Evolutionary conservation across 2,888 invertebrate genomes (phyloP), one percentile per base, ranked within the genome.

Genomic region (Mythimna pallens): DNA sequence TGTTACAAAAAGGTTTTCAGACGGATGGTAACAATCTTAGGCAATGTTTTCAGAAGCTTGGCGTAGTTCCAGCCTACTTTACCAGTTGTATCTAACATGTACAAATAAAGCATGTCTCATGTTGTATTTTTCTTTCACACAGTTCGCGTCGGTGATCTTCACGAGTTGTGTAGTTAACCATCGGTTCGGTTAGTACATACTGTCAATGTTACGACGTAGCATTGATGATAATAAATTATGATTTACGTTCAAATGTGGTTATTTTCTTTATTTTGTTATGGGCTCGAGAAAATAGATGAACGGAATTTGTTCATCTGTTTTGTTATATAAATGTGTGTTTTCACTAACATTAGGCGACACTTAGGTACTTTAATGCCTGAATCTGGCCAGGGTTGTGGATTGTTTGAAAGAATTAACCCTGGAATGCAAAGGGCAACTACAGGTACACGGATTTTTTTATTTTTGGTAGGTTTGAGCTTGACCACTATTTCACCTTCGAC

Each of bases 81-180:
- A 47, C 52, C 65, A 70, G 71, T 54, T 83, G 80, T 88, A 74
- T 22, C 3, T 58, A 76, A 66, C 14, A 50, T 61, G 67, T 80
- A 47, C 52, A 59, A 84, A 82, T 86, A 87, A 88, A 83, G 30
- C 58, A 34, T 83, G 79, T 88, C 87, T 92, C 65, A 91, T 76
- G 78, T 84, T 82, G 87, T 90, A 86, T 90, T 92, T 92, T 88
- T 91, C 82, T 90, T 91, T 86, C 81, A 87, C 89, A 90, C 91
- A 87, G 89, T 83, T 82, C 85, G 88, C 82, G 88, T 77, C 71
- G 87, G 77, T 69, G 85, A 50, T 66, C 81, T 70, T 40, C 88
- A 76, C 76, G 75, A 76, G 85, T 73, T 83, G 81, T 82, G 75
- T 74, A 77, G 81, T 75, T 72, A 54, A 75, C 73, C 78, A 78